A percentile compares a stretch with the other conserved stretches of the same genome.
These are phyloP conservation scores for Apotomis turbidana DNA, from an alignment of 2,888 invertebrate genomes.

Conservation along the genomic window DNA sequence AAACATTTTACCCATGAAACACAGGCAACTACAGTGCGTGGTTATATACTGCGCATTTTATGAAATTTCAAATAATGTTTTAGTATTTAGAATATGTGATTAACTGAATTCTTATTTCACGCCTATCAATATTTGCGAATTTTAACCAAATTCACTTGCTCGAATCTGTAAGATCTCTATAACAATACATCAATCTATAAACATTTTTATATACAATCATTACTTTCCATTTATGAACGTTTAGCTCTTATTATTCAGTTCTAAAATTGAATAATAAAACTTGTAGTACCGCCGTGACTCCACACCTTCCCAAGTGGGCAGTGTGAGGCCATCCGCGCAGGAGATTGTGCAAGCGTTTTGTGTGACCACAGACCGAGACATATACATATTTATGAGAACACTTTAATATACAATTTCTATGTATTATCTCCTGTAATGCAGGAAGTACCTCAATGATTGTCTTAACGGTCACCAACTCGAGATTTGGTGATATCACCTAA, in stretches of 20 bases:
- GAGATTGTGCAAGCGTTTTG: slow-evolving; percentile 80
- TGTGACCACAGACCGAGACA: slow-evolving; percentile 80
- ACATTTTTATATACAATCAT: no score
- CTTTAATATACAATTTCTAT: slow-evolving; percentile 83
- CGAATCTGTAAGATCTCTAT: no score
- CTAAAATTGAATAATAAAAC: background rate
- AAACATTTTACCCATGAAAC: no score
- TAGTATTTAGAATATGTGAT: no score
- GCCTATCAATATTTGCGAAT: no score
- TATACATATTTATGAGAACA: slow-evolving; percentile 82
- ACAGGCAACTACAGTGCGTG: no score
- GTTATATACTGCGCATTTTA: no score
- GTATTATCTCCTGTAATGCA: slow-evolving; percentile 81
- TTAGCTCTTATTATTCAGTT: background rate
- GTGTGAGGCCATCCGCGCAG: slow-evolving; percentile 65
- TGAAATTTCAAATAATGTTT: no score
- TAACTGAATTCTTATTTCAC: no score
- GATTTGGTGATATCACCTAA: slow-evolving; percentile 68
- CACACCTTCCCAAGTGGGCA: slow-evolving; percentile 51
- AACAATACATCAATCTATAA: no score
- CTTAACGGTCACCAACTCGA: slow-evolving; percentile 76
- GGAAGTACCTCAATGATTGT: slow-evolving; percentile 78
- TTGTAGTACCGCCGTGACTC: slow-evolving; percentile 45
- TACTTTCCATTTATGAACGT: no score
- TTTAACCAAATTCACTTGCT: no score